Evolutionary conservation across 2,113 vertebrate genomes (phyloP).

Genomic region (Lethenteron reissneri): DNA sequence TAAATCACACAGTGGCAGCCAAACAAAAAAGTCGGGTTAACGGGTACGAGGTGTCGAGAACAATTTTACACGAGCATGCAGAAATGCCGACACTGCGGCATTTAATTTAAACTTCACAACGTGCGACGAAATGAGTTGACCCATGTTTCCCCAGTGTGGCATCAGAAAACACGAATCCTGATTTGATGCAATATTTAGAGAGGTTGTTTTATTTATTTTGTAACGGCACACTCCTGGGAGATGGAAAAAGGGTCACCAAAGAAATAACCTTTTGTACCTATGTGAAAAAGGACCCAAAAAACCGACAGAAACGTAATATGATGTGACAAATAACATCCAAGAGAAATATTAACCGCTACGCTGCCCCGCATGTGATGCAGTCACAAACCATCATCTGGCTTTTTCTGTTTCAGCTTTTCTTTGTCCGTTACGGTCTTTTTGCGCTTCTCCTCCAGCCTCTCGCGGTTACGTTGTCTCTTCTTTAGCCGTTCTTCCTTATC

Average conservation of each 20-base stretch:
- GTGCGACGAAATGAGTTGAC: no score
- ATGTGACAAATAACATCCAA: background rate
- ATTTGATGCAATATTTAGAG: no score
- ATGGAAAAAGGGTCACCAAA: conserved; percentile 15
- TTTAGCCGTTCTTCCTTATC: conserved; percentile 86
- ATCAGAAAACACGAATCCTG: no score
- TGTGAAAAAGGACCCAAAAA: background rate
- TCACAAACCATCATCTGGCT: background rate
- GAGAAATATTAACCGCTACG: conserved; percentile 19
- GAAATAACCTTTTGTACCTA: conserved; percentile 1
- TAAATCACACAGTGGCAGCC: conserved; percentile 16
- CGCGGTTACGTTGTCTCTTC: conserved; percentile 72
- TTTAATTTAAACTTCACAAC: no score
- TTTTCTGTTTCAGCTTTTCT: background rate
- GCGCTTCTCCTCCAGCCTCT: conserved; percentile 74
- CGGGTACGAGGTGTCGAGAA: conserved; percentile 11
- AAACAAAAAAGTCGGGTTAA: conserved; percentile 15
- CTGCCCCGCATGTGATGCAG: conserved; percentile 28
- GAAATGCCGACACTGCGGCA: no score
- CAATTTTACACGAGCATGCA: no score
- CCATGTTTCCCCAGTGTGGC: no score
- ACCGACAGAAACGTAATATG: no score
- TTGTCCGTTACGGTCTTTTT: conserved; percentile 24
- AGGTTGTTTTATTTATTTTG: no score
- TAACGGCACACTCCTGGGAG: background rate